Conservation (phyloP, 2,113 vertebrate species). For the Antidorcas marsupialis region DNA sequence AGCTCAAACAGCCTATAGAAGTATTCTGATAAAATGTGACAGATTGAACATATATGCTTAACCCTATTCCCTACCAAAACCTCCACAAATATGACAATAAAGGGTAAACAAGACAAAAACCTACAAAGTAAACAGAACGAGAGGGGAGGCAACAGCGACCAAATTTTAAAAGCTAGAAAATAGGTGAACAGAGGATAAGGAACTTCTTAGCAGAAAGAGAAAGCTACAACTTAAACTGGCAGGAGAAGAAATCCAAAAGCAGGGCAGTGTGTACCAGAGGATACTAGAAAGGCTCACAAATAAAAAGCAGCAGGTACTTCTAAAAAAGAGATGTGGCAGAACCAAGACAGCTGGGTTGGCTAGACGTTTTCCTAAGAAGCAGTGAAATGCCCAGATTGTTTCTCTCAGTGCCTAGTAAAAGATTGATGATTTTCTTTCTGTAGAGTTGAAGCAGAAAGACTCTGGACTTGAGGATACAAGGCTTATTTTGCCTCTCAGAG, state of each 20-base stretch:
- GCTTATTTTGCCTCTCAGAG: not conserved
- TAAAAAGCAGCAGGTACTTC: not conserved
- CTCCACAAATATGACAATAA: not conserved
- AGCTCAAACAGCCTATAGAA: not conserved
- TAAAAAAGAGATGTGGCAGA: not conserved
- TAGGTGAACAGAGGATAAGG: not conserved
- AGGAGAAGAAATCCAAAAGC: not conserved
- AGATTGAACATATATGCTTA: not conserved
- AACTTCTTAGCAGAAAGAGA: not conserved
- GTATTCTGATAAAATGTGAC: not conserved
- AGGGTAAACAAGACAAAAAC: not conserved
- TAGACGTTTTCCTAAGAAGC: not conserved
- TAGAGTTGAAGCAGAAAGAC: not conserved
- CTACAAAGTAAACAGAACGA: not conserved
- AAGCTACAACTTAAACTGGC: not conserved
- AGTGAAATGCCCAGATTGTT: not conserved
- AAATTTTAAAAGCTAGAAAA: not conserved
- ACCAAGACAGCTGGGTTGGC: not conserved
- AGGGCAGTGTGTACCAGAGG: accelerated
- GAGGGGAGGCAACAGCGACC: not conserved
- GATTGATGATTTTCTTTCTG: not conserved
- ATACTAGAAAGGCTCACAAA: not conserved
- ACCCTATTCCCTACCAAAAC: not conserved
- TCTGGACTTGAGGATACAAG: not conserved
- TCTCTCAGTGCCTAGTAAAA: not conserved